Base-by-base conservation (phyloP, 1,140 invertebrate species). In the Armadillidium nasatum region DNA sequence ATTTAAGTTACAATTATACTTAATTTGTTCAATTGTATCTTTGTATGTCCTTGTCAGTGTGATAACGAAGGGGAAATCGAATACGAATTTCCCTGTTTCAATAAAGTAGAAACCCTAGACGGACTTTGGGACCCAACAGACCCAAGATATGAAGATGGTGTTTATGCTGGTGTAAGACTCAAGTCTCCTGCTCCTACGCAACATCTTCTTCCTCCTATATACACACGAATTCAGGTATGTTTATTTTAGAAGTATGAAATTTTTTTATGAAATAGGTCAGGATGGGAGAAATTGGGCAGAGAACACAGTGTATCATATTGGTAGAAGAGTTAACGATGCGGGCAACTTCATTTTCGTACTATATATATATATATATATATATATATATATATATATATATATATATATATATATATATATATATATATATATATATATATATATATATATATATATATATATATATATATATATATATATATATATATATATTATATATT, bases 61-160 rank as follows among this genome's bases (percentile, higher is more conserved):
- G 91, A 93, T 76, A 88, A 90, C 44, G 91, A 92, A 70, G 89
- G 89, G 4, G 87, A 88, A 72, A 86, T 91, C 23, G 91, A 93
- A 83, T 94, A 91, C 83, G 93, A 94, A 86, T 92, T 94, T 83
- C 92, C 93, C 0, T 90, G 90, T 82, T 90, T 92, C 80, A 93
- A 93, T 84, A 86, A 91, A 67, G 87, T 90, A 10, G 91, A 93
- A 83, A 89, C 89, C 11, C 83, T 93, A 15, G 88, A 89, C 44
- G 91, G 91, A 46, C 84, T 93, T 22, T 94, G 92, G 92, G 89
- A 90, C 79, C 86, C 87, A 44, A 88, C 89, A 82, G 87, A 89
- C 81, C 85, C 87, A 19, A 83, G 87, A 50, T 89, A 89, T 78
- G 83, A 79, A 6, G 83, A 86, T 72, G 84, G 87, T 44, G 87